Evolutionary conservation across 1,140 invertebrate genomes (phyloP).

Genomic region (Drosophila murphyi): DNA sequence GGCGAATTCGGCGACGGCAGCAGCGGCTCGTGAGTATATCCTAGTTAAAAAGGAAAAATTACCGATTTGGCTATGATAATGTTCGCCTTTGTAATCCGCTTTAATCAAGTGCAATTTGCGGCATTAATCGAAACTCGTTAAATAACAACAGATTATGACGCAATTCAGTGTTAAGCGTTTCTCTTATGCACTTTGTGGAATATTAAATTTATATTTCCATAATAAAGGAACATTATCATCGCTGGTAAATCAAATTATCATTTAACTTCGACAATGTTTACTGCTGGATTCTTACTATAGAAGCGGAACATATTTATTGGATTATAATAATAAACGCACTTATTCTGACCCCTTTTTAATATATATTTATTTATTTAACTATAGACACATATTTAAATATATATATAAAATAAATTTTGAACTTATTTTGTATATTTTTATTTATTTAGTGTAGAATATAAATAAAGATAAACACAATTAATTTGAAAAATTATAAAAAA

Average conservation of each 20-base stretch:
- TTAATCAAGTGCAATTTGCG: conserved; percentile 22
- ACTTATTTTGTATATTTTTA: too few relatives aligned
- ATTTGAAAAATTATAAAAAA: background rate
- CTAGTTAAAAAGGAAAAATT: background rate
- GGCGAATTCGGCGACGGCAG: conserved; percentile 66
- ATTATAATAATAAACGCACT: too few relatives aligned
- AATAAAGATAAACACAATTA: background rate
- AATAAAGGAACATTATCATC: background rate
- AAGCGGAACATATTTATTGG: too few relatives aligned
- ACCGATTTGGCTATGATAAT: background rate
- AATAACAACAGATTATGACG: background rate
- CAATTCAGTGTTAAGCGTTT: background rate
- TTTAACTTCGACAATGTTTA: too few relatives aligned
- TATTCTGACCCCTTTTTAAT: too few relatives aligned
- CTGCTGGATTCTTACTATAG: too few relatives aligned
- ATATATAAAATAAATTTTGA: too few relatives aligned
- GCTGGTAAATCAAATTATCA: background rate
- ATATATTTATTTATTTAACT: too few relatives aligned
- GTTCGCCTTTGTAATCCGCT: conserved; percentile 26
- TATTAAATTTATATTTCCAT: background rate
- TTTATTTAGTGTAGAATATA: too few relatives aligned
- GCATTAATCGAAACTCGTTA: conserved; percentile 9
- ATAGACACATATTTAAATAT: too few relatives aligned
- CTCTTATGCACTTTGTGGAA: background rate
- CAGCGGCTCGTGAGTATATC: conserved; percentile 65